Base-by-base conservation (phyloP, 2,888 invertebrate species). In the Luffia ferchaultella region DNA sequence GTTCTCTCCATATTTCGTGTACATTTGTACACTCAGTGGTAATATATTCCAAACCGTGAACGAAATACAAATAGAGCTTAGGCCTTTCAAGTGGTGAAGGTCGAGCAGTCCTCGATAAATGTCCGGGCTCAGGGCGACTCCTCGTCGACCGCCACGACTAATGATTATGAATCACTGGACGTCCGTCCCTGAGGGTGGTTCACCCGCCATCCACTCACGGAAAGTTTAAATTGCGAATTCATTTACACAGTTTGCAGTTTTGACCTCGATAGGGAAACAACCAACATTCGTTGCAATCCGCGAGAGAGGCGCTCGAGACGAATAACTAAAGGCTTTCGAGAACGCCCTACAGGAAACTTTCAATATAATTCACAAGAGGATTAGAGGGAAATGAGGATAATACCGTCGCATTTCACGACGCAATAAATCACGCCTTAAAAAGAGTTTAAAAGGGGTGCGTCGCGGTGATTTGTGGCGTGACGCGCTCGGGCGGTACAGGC, bases 11-110 rank as follows among this genome's bases (percentile, higher is more conserved):
- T 69, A 68, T 73, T 74, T 70, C 67, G 62, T 68, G 63, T 64
- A 65, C 69, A 68, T 72, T 63, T 73, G 69, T 71, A 73, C 67
- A 59, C 54, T 64, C 69, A 65, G 64, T 67, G 66, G 64, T 79
- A 79, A 79, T 74, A 73, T 76, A 80, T 78, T 76, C 77, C 64
- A 62, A 69, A 71, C 75, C 76, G 78, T 74, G 78, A 71, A 76
- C 74, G 67, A 75, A 78, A 79, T 78, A 78, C 72, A 76, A 78
- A 79, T 71, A 75, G 62, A 64, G 55, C 42, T 59, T 70, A 68
- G 67, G 61, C 64, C 5, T 12, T 3, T 3, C 3, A 12, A 7
- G 30, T 3, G 5, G 30, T 12, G 5, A 12, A 30, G 5, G 12
- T 7, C 30, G 30, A 12, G 30, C 30, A 12, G 12, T 12, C 30